Percentiles rank a stretch among this genome's conserved stretches.
Evolutionary conservation across 2,888 invertebrate species (phyloP).

Genomic region (Labia minor): DNA sequence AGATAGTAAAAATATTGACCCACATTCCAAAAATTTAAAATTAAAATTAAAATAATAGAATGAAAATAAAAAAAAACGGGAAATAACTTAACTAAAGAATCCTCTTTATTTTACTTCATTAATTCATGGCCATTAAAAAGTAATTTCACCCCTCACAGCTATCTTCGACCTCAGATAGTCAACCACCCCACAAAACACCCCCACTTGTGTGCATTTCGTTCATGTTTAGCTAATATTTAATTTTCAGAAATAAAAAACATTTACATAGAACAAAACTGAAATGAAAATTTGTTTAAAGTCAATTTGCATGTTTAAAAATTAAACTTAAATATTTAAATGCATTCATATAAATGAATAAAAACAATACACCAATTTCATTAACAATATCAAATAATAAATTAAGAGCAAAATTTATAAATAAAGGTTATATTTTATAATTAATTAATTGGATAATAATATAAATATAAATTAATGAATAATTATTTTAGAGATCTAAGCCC

Average conservation of each 20-base stretch:
- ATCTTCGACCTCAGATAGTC: too few species aligned
- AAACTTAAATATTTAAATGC: too few species aligned
- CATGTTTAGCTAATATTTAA: not conserved
- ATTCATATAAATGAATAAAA: too few species aligned
- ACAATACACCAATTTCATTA: too few species aligned
- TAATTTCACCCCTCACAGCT: not conserved
- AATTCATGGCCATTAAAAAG: slow-evolving; percentile 6
- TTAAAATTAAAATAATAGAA: not conserved
- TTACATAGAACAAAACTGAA: not conserved
- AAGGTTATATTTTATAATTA: too few species aligned
- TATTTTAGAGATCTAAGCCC: too few species aligned
- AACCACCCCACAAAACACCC: not conserved
- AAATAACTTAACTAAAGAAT: not conserved
- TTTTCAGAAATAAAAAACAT: not conserved
- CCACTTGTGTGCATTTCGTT: not conserved
- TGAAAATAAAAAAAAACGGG: not conserved
- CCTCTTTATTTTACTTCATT: not conserved
- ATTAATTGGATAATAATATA: too few species aligned
- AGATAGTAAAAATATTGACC: too few species aligned
- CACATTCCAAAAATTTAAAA: too few species aligned
- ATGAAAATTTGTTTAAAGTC: not conserved
- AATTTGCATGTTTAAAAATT: not conserved
- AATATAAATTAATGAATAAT: too few species aligned
- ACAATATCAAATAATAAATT: too few species aligned
- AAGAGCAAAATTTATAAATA: too few species aligned